Conservation (phyloP, 1,140 invertebrate species). For the Sarcophaga bullata region DNA sequence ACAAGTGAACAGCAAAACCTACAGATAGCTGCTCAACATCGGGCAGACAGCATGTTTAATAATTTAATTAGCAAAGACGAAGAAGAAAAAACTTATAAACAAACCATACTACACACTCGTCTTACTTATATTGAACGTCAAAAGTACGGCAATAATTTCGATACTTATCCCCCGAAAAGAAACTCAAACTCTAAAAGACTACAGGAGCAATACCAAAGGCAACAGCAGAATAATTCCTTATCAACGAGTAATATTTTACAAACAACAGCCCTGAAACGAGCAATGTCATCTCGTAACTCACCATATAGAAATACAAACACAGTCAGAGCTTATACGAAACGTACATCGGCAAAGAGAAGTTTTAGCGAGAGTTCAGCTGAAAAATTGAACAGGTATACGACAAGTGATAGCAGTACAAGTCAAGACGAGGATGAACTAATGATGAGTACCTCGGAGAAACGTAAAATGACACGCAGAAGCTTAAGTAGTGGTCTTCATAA, state of each 20-base stretch:
- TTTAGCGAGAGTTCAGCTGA: slow-evolving; percentile 55
- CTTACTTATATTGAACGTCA: not conserved
- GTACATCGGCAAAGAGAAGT: slow-evolving; percentile 46
- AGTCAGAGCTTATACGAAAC: not conserved
- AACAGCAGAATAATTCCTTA: not conserved
- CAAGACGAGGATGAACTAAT: slow-evolving; percentile 26
- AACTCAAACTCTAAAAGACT: not conserved
- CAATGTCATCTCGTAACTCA: slow-evolving; percentile 23
- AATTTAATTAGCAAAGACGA: slow-evolving; percentile 12
- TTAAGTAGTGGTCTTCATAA: slow-evolving; percentile 29
- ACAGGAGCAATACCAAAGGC: not conserved
- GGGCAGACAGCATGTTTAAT: slow-evolving; percentile 32
- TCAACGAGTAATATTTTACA: not conserved
- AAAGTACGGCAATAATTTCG: not conserved
- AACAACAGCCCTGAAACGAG: not conserved
- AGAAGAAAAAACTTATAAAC: not conserved
- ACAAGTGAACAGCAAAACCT: not conserved
- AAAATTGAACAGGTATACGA: slow-evolving; percentile 45
- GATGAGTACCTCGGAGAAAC: not conserved
- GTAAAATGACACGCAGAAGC: slow-evolving; percentile 24
- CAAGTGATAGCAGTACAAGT: slow-evolving; percentile 8
- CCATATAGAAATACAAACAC: not conserved
- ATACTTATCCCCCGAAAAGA: slow-evolving; percentile 27
- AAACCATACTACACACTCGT: not conserved
- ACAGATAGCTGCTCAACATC: slow-evolving; percentile 19